Evolutionary conservation across 2,888 invertebrate species (phyloP).

Genomic region (Theodoxus fluviatilis): DNA sequence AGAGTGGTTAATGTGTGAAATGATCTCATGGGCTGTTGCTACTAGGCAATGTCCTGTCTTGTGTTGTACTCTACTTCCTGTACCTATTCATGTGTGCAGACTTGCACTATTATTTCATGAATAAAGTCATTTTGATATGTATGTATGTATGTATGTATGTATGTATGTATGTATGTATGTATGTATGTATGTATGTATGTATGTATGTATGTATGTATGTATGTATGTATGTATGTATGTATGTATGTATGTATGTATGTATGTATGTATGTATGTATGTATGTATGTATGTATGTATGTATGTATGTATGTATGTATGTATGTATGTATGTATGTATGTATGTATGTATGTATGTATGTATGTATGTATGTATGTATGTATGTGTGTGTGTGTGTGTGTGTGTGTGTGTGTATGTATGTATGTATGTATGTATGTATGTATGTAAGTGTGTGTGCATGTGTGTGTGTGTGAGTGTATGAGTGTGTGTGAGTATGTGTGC

Average conservation of each 20-base stretch:
- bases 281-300: slow-evolving; percentile 13
- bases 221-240: slow-evolving; percentile 8
- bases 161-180: no score
- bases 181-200: no score
- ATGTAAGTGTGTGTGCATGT: neutral
- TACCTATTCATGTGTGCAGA: no score
- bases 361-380: slow-evolving; percentile 10
- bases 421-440: neutral
- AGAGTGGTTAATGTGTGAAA: no score
- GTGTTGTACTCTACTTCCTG: no score
- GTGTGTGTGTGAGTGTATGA: neutral
- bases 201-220: no score
- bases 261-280: neutral
- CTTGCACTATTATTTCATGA: no score
- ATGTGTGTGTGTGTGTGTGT: slow-evolving; percentile 14
- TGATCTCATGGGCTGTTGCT: no score
- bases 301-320: slow-evolving; percentile 16
- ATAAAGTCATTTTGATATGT: no score
- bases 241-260: slow-evolving; percentile 15
- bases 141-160: no score
- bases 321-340: slow-evolving; percentile 7
- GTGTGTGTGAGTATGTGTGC: no score
- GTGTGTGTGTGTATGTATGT: slow-evolving; percentile 4
- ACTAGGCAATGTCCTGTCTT: no score
- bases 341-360: slow-evolving; percentile 9